A percentile compares a stretch with the other conserved stretches of the same genome.
Evolutionary conservation across 2,113 vertebrate species (phyloP).

Genomic region (Otus sunia): DNA sequence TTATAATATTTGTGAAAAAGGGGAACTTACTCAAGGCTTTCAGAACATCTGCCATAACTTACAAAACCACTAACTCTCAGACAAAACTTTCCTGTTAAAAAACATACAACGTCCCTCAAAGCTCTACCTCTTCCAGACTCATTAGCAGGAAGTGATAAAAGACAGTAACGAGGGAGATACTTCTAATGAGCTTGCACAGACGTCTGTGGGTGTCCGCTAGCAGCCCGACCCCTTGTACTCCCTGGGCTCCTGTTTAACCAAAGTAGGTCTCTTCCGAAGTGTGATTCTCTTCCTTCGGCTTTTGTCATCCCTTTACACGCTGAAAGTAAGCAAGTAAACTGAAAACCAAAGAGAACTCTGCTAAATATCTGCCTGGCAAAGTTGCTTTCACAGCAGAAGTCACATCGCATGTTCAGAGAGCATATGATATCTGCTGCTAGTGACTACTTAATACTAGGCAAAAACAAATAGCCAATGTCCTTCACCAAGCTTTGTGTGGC

Average conservation of each 20-base stretch:
- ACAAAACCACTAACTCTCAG: background rate
- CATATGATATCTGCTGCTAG: background rate
- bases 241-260: background rate
- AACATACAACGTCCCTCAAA: background rate
- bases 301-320: background rate
- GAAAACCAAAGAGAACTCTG: background rate
- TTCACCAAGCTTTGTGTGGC: background rate
- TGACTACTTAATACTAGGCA: background rate
- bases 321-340: background rate
- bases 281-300: background rate
- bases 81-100: background rate
- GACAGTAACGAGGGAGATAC: background rate
- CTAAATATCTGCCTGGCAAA: background rate
- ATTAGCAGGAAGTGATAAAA: slow-evolving; percentile 14
- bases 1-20: background rate
- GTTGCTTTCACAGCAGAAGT: background rate
- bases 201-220: background rate
- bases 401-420: background rate
- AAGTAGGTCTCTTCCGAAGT: background rate
- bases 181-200: slow-evolving; percentile 3
- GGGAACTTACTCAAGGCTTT: background rate
- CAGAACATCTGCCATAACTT: background rate
- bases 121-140: background rate
- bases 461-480: background rate
- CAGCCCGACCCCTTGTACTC: background rate